phyloP scores from a whole-genome alignment of 2,888 invertebrate genomes.

The Tachina lurida region DNA sequence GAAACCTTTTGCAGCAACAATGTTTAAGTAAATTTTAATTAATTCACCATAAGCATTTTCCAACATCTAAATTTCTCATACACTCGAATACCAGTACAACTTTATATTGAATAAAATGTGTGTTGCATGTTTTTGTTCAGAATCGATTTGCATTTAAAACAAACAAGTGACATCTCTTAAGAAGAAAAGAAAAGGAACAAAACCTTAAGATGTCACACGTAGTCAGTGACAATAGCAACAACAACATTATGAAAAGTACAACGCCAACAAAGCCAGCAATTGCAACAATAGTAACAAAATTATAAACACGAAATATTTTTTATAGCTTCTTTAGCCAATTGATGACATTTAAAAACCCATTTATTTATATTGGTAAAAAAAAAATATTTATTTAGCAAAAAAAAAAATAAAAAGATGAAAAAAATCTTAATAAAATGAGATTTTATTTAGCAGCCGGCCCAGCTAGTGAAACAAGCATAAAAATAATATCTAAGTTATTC shows the following conservation, averaged over 20 bases:
- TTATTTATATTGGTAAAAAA: slow-evolving; percentile 61
- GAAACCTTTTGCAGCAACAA: slow-evolving; percentile 37
- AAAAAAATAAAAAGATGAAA: slow-evolving; percentile 28
- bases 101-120: slow-evolving; percentile 20
- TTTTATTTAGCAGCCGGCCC: slow-evolving; percentile 50
- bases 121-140: slow-evolving; percentile 32
- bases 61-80: slow-evolving; percentile 55
- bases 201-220: slow-evolving; percentile 48
- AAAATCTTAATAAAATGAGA: slow-evolving; percentile 37
- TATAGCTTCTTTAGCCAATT: slow-evolving; percentile 66
- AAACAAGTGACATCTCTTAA: slow-evolving; percentile 54
- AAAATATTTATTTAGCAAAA: slow-evolving; percentile 52
- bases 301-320: slow-evolving; percentile 68
- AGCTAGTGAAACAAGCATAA: slow-evolving; percentile 14
- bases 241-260: slow-evolving; percentile 57
- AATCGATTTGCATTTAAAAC: slow-evolving; percentile 67
- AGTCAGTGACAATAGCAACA: slow-evolving; percentile 46
- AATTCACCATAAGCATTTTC: slow-evolving; percentile 37
- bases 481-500: slow-evolving; percentile 58
- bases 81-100: neutral
- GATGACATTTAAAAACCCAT: slow-evolving; percentile 71
- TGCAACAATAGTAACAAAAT: slow-evolving; percentile 15
- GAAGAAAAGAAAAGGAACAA: slow-evolving; percentile 31
- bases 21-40: slow-evolving; percentile 52
- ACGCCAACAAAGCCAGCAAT: slow-evolving; percentile 13